Percentiles rank a stretch among this genome's conserved stretches.
Evolutionary conservation across 2,113 vertebrate species (phyloP).

Genomic region (Ceyx melanurus): DNA sequence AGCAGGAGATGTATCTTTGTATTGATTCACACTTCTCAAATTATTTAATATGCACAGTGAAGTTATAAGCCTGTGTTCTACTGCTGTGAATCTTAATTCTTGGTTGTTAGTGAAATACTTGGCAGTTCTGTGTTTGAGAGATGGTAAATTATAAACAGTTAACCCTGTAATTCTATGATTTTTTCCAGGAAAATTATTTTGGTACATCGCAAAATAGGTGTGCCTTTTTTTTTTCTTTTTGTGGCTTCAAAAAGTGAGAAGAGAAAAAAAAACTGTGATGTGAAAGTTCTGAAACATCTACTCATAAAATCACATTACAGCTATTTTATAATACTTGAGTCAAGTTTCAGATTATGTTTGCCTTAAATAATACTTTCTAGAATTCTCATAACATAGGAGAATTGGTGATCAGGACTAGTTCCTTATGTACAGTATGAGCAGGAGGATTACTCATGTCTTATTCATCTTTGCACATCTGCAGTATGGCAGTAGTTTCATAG

Average conservation of each 20-base stretch:
- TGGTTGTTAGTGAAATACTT: background rate
- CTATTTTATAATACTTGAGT: background rate
- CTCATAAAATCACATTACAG: background rate
- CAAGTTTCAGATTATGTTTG: background rate
- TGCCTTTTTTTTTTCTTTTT: background rate
- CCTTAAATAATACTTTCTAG: background rate
- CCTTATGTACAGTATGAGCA: background rate
- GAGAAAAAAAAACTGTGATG: background rate
- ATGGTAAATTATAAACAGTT: background rate
- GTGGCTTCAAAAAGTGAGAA: background rate
- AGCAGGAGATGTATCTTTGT: background rate
- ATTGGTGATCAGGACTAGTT: background rate
- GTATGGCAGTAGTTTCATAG: background rate
- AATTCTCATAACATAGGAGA: background rate
- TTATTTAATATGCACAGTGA: background rate
- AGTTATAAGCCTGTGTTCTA: background rate
- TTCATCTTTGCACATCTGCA: background rate
- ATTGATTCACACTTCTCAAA: background rate
- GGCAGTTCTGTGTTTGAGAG: rapidly evolving
- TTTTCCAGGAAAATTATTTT: background rate
- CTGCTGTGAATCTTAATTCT: background rate
- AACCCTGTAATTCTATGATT: background rate
- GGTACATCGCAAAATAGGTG: rapidly evolving
- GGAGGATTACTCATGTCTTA: background rate
- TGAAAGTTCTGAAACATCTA: background rate